phyloP scores from a whole-genome alignment of 2,888 invertebrate genomes.

The Euproctis similis region DNA sequence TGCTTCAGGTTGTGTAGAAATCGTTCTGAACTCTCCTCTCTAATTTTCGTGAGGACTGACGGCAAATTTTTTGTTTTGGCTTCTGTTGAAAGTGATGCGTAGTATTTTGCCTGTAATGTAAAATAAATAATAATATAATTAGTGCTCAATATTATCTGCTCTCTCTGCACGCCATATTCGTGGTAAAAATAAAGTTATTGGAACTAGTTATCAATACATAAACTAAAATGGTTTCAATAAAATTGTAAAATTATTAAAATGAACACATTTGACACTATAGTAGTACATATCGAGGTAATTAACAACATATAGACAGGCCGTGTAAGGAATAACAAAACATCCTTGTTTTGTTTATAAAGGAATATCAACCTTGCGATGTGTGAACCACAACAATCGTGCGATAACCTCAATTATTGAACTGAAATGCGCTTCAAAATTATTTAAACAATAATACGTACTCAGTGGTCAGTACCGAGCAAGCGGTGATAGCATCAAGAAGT shows the following conservation, averaged over 20 bases:
- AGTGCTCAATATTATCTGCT: no score
- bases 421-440: conserved; percentile 2
- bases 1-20: conserved; percentile 79
- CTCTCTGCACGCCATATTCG: no score
- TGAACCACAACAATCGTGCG: conserved; percentile 19
- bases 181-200: no score
- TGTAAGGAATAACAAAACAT: no score
- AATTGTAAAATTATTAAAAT: no score
- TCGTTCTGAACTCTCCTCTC: conserved; percentile 78
- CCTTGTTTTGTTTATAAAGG: conserved; percentile 16
- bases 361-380: no score
- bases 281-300: no score
- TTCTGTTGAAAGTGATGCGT: conserved; percentile 79
- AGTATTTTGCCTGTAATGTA: conserved; percentile 78
- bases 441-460: neutral
- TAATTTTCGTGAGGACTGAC: conserved; percentile 80
- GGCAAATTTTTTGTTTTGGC: conserved; percentile 79
- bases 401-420: conserved; percentile 22
- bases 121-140: no score
- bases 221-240: no score
- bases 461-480: conserved; percentile 17
- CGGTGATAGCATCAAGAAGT: conserved; percentile 40
- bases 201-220: no score
- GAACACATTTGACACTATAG: no score
- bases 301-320: no score